Conservation (phyloP, 2,797 vertebrate species). For the Salarias fasciatus region DNA sequence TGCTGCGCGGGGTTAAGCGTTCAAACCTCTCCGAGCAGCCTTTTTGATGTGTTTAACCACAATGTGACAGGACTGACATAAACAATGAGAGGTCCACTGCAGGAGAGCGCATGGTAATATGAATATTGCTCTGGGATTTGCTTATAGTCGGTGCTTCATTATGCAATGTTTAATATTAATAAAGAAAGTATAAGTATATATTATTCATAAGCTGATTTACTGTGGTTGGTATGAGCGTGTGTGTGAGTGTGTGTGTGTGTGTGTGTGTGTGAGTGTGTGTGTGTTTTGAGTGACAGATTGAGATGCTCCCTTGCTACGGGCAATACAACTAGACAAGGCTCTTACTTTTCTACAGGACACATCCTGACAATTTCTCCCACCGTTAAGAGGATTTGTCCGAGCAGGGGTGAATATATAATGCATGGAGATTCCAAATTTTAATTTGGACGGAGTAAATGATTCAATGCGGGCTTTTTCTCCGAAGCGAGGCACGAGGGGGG, state of each 20-base stretch:
- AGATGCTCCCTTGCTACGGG: slow-evolving; percentile 77
- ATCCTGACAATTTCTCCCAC: slow-evolving; percentile 83
- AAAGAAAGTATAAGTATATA: slow-evolving; percentile 82
- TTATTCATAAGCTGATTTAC: slow-evolving; percentile 86
- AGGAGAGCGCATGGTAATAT: slow-evolving; percentile 69
- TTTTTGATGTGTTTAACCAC: slow-evolving; percentile 58
- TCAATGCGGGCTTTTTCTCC: slow-evolving; percentile 78
- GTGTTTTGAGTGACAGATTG: slow-evolving; percentile 74
- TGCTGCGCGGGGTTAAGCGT: slow-evolving; percentile 39
- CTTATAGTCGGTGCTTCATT: slow-evolving; percentile 77
- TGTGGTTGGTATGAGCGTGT: slow-evolving; percentile 46
- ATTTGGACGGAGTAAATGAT: slow-evolving; percentile 86
- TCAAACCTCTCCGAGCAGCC: slow-evolving; percentile 29
- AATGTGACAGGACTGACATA: slow-evolving; percentile 64
- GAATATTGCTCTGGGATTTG: slow-evolving; percentile 82
- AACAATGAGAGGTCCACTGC: slow-evolving; percentile 76
- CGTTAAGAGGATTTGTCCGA: slow-evolving; percentile 86
- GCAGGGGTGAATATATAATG: slow-evolving; percentile 86
- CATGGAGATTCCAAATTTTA: slow-evolving; percentile 79
- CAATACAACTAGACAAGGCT: slow-evolving; percentile 76
- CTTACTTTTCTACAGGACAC: slow-evolving; percentile 74
- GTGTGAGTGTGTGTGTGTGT: slow-evolving; percentile 34
- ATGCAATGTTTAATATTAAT: slow-evolving; percentile 83
- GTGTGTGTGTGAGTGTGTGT: slow-evolving; percentile 39
- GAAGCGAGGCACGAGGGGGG: slow-evolving; percentile 38